These are phyloP conservation scores for Alligator mississippiensis DNA, from an alignment of 2,113 vertebrate genomes.

Conservation along the genomic window DNA sequence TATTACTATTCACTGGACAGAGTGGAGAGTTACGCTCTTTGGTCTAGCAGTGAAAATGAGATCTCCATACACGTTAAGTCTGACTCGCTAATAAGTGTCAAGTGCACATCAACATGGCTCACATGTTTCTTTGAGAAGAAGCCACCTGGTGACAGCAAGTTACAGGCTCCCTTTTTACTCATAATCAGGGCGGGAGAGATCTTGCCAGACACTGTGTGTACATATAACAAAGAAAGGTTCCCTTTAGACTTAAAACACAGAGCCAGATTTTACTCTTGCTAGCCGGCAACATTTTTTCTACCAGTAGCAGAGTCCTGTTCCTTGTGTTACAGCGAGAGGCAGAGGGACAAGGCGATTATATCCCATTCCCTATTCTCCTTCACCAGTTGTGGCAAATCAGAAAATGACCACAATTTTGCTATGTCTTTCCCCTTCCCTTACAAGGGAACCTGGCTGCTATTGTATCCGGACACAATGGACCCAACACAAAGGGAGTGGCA, in stretches of 20 bases:
- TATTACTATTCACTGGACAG: not conserved
- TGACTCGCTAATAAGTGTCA: conserved; percentile 56
- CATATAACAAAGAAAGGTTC: conserved; percentile 36
- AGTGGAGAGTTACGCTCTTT: conserved; percentile 7
- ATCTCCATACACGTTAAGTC: conserved; percentile 38
- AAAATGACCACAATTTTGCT: not conserved
- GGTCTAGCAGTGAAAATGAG: conserved; percentile 22
- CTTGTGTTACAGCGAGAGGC: not conserved
- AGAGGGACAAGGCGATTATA: not conserved
- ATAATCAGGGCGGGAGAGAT: conserved; percentile 60
- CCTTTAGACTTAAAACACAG: not conserved
- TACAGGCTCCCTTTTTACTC: conserved; percentile 71
- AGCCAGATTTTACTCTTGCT: not conserved
- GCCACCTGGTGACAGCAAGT: conserved; percentile 69
- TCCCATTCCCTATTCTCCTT: not conserved
- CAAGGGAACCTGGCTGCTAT: not conserved
- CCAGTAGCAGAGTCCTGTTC: not conserved
- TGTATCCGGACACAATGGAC: conserved; percentile 46
- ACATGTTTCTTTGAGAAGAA: conserved; percentile 41
- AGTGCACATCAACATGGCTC: conserved; percentile 62
- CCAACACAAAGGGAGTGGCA: not conserved
- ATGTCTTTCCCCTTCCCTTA: not conserved
- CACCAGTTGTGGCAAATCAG: not conserved
- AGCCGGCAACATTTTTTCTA: not conserved
- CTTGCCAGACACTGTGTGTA: conserved; percentile 26